Percentiles rank a stretch among this genome's conserved stretches.
Evolutionary conservation across 2,113 vertebrate species (phyloP).

Genomic region (Siniperca chuatsi): DNA sequence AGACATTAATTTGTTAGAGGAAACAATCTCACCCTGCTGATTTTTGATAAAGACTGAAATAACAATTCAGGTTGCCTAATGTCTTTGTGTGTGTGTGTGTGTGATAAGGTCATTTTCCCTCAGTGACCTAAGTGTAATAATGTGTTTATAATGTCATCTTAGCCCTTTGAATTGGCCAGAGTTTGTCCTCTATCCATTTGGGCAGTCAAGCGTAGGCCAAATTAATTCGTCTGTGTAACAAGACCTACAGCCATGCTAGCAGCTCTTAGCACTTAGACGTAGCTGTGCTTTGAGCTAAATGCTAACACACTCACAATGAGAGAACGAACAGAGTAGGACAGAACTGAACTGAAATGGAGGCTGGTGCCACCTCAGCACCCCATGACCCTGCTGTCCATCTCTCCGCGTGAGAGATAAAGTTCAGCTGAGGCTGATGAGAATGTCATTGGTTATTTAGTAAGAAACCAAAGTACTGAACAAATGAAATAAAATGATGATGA

Average conservation of each 20-base stretch:
- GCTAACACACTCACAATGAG: not conserved
- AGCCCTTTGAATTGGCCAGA: not conserved
- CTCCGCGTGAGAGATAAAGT: too few relatives aligned
- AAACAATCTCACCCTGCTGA: conserved; percentile 48
- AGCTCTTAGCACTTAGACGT: too few relatives aligned
- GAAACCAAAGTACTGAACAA: not conserved
- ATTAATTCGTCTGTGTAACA: not conserved
- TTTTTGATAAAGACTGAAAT: conserved; percentile 34
- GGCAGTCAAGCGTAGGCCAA: not conserved
- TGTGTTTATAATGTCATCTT: not conserved
- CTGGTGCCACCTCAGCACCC: too few relatives aligned
- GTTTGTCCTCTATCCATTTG: not conserved
- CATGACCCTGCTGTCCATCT: too few relatives aligned
- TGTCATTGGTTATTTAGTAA: not conserved
- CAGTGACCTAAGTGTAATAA: not conserved
- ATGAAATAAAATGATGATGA: too few relatives aligned
- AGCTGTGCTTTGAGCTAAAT: not conserved
- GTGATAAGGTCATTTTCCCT: conserved; percentile 9
- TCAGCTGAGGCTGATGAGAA: not conserved
- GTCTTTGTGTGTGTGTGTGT: not conserved
- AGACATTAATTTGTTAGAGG: conserved; percentile 24
- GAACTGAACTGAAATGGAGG: too few relatives aligned
- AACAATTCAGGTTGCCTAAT: not conserved
- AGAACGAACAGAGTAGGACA: too few relatives aligned
- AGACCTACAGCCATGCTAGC: not conserved